Base-by-base conservation (phyloP, 2,113 vertebrate species). In the Monopterus albus region DNA sequence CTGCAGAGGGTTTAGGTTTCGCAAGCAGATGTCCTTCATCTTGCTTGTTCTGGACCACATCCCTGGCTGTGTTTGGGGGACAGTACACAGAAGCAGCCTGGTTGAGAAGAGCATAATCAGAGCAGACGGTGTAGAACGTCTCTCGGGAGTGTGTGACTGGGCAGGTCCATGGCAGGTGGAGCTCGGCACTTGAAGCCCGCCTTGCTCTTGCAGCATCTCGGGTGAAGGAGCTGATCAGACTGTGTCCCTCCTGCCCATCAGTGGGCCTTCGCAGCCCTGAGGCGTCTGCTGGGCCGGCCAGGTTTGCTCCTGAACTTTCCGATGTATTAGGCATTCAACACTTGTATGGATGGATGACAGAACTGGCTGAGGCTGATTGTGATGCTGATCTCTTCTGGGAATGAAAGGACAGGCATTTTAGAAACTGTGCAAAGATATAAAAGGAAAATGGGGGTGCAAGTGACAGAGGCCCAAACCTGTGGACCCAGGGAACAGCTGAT, bases 91-190 rank as follows among this genome's bases (percentile, higher is more conserved):
- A 94, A 13, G 95, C 93, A 6, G 96, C 98, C 91, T 94, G 96
- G 91, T 99, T 98, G 75, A 99, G 94, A 53, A 99, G 95, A 23
- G 97, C 97, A 70, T 97, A 98, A 85, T 99, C 98, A 1, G 98
- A 98, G 81, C 98, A 99, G 76, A 99, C 95, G 0, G 97, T 98
- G 91, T 99, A 99, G 91, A 99, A 97, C 85, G 96, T 98, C 90
- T 99, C 97, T 13, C 93, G 85, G 47, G 97, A 97, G 56, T 98
- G 97, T 13, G 96, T 98, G 86, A 99, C 98, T 4, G 96, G 98
- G 85, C 96, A 99, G 77, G 94, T 95, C 95, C 96, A 96, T 0
- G 95, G 96, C 67, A 96, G 95, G 89, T 95, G 96, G 9, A 96
- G 90, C 75, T 95, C 95, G 6, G 89, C 93, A n/a, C 91, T 93